phyloP scores from a whole-genome alignment of 1,140 invertebrate genomes.

The Hycleus cichorii region DNA sequence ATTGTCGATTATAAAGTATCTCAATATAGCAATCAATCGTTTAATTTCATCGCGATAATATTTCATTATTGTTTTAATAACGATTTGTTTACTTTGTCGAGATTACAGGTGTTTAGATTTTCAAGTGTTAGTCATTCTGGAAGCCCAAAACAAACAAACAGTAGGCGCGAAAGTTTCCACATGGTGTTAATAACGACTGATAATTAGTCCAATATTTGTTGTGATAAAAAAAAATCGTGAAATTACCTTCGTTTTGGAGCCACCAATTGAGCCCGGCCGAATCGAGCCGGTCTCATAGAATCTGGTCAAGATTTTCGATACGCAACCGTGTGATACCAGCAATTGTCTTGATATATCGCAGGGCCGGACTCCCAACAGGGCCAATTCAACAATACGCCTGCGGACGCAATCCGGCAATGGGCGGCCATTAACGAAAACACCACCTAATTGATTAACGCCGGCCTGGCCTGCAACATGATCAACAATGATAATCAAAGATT shows the following conservation, averaged over 20 bases:
- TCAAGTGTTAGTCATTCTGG: background rate
- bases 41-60: background rate
- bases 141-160: background rate
- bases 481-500: background rate
- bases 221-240: background rate
- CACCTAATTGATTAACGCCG: slow-evolving; percentile 92
- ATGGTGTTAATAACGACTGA: background rate
- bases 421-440: slow-evolving; percentile 92
- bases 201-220: background rate
- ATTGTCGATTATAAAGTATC: too few species aligned
- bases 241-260: slow-evolving; percentile 80
- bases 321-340: slow-evolving; percentile 90
- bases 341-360: slow-evolving; percentile 94
- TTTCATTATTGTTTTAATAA: background rate
- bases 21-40: too few species aligned
- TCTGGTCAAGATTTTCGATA: slow-evolving; percentile 94
- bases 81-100: slow-evolving; percentile 3
- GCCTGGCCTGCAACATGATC: slow-evolving; percentile 66
- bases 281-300: slow-evolving; percentile 95
- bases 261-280: slow-evolving; percentile 81
- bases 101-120: slow-evolving; percentile 1
- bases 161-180: background rate
- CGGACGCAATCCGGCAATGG: slow-evolving; percentile 91
- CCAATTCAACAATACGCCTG: slow-evolving; percentile 87
- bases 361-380: slow-evolving; percentile 82